These are phyloP conservation scores for Hippocampus abdominalis DNA, from an alignment of 2,113 vertebrate genomes.

Conservation along the genomic window DNA sequence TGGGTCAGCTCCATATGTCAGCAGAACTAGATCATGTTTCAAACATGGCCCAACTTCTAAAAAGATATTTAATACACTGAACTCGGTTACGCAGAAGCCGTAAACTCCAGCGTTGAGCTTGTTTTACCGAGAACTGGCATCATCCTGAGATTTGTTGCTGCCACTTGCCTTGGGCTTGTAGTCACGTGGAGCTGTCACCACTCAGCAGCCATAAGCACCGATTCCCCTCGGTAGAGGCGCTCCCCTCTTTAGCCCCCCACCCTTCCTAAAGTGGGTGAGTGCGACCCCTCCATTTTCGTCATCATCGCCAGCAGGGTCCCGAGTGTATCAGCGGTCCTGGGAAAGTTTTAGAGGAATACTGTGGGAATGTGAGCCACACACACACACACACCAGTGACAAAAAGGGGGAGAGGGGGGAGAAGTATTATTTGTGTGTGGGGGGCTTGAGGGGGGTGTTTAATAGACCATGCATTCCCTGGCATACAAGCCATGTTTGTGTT, in stretches of 20 bases:
- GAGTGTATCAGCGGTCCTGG: constrained; percentile 63
- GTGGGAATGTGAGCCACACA: constrained; percentile 70
- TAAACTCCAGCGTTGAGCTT: neutral
- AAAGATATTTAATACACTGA: neutral
- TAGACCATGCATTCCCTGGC: neutral
- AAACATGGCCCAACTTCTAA: neutral
- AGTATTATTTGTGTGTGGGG: constrained; percentile 15
- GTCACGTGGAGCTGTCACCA: constrained; percentile 28
- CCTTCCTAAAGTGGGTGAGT: constrained; percentile 24
- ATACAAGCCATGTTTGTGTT: constrained; percentile 7
- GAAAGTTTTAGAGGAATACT: constrained; percentile 62
- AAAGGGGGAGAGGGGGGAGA: constrained; percentile 13
- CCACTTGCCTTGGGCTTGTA: constrained; percentile 21
- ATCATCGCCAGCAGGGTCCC: constrained; percentile 53
- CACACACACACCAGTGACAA: constrained; percentile 38
- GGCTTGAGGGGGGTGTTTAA: neutral
- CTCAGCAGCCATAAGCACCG: constrained; percentile 11
- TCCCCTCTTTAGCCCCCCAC: constrained; percentile 9
- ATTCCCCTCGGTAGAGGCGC: constrained; percentile 35
- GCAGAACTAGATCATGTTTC: neutral
- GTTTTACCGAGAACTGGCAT: constrained; percentile 8
- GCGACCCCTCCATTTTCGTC: constrained; percentile 46
- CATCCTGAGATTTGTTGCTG: constrained; percentile 25
- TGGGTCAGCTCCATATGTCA: constrained; percentile 2
- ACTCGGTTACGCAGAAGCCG: constrained; percentile 9